Conservation (phyloP, 2,113 vertebrate genomes). For the Pseudopipra pipra region DNA sequence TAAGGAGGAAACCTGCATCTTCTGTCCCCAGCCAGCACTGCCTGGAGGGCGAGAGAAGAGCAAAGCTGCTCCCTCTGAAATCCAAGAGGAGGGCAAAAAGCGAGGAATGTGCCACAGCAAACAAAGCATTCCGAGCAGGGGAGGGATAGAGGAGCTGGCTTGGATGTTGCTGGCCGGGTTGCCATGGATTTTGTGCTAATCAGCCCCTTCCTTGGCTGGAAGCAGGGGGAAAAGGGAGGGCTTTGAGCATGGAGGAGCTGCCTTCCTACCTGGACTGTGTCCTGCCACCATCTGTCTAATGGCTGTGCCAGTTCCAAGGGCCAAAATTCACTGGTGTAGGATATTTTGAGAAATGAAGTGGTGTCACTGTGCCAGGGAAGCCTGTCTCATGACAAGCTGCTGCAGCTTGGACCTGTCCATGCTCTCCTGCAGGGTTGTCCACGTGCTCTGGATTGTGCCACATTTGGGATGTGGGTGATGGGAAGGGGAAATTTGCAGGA, state of each 20-base stretch:
- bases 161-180: not conserved
- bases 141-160: not conserved
- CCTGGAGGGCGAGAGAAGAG: not conserved
- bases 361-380: not conserved
- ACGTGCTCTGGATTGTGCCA: fast-evolving
- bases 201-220: not conserved
- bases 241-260: not conserved
- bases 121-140: not conserved
- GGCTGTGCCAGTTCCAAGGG: not conserved
- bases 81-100: not conserved
- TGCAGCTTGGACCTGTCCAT: fast-evolving
- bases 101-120: not conserved
- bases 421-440: not conserved
- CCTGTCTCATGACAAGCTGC: not conserved
- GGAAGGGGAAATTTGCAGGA: not conserved
- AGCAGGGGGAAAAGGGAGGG: not conserved
- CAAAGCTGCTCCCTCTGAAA: not conserved
- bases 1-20: not conserved
- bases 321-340: fast-evolving
- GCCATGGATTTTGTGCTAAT: slow-evolving; percentile 55
- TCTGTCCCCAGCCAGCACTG: not conserved
- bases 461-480: fast-evolving
- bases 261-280: not conserved
- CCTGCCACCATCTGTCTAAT: not conserved
- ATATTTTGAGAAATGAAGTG: not conserved